Base-by-base conservation (phyloP, 2,888 invertebrate genomes). In the Nemotelus nigrinus region DNA sequence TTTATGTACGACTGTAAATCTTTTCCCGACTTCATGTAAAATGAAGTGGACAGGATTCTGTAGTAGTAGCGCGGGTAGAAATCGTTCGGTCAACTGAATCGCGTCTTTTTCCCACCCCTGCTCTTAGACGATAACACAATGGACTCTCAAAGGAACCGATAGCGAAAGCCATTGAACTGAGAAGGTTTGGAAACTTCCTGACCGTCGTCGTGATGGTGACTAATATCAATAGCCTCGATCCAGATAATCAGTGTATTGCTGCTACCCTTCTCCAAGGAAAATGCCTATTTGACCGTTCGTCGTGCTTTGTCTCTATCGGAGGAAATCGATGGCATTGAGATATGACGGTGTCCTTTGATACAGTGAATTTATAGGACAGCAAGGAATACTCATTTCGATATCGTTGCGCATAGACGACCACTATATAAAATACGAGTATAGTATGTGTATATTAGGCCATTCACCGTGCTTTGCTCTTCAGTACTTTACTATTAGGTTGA, bases 1-100 rank as follows among this genome's bases (percentile, higher is more conserved):
- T 79, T 71, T 79, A 77, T 77, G 53, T 77, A 47, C 43, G 70
- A 8, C 77, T 71, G 63, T 77, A 77, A 77, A 77, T 77, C 70
- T 63, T 77, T 67, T 60, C 50, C 44, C 63, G 48, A 74, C 74
- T 48, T 63, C 74, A n/a, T 53, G 41, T n/a, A 72, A 44, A n/a
- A 6, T 41, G 45, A n/a, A 25, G 45, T 7, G 55, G 25, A n/a
- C 63, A 25, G 25, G 25, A 25, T 25, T 25, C 25, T 25, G 25
- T 0, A 25, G 57, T 64, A 43, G 10, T 47, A 57, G 53, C 8
- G 76, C 64, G 50, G 6, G 4, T 57, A 64, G 43, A 25, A 25
- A 25, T 63, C 50, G 63, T 47, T 43, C 41, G 64, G 64, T 45
- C 55, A 41, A 65, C 53, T 53, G 63, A 8, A 44, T 70, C 55